Conservation (phyloP, 37 sponge, comb jelly and placozoan genomes). For the Amphimedon queenslandica region DNA sequence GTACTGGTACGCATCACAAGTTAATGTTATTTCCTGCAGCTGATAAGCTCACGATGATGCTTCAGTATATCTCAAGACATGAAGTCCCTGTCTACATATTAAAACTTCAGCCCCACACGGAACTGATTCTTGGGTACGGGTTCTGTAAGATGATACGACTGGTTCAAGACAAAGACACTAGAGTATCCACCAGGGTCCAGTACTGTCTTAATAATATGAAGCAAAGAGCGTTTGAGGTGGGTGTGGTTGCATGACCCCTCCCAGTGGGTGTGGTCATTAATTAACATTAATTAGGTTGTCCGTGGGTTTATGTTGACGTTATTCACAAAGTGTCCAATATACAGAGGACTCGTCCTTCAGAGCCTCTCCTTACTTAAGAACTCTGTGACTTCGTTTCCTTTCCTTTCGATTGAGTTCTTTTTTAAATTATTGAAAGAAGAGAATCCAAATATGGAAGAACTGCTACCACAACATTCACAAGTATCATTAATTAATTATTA, state of each 20-base stretch:
- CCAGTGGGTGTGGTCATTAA: background rate
- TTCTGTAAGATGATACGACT: conserved; percentile 41
- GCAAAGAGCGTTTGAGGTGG: conserved; percentile 22
- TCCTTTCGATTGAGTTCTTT: conserved; percentile 22
- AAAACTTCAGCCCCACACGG: background rate
- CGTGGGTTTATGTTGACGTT: conserved; percentile 8
- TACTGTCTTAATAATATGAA: conserved; percentile 31
- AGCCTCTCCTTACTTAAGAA: conserved; percentile 54
- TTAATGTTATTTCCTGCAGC: conserved; percentile 8
- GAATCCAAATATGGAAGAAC: too few relatives aligned
- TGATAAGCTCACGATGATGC: conserved; percentile 20
- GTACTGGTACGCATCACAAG: background rate
- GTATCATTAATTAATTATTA: too few relatives aligned
- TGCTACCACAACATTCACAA: too few relatives aligned
- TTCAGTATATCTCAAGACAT: too few relatives aligned
- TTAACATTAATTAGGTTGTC: conserved; percentile 13
- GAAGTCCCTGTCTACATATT: background rate
- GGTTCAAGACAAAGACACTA: conserved; percentile 24
- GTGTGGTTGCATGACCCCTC: background rate
- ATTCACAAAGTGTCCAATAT: background rate
- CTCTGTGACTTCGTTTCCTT: conserved; percentile 22
- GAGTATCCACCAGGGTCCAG: conserved; percentile 20
- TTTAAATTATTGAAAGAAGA: too few relatives aligned
- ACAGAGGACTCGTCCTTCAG: conserved; percentile 37
- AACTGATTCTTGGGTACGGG: conserved; percentile 22